These are phyloP conservation scores for Nipponia nippon DNA, from an alignment of 2,113 vertebrate genomes.

Conservation along the genomic window DNA sequence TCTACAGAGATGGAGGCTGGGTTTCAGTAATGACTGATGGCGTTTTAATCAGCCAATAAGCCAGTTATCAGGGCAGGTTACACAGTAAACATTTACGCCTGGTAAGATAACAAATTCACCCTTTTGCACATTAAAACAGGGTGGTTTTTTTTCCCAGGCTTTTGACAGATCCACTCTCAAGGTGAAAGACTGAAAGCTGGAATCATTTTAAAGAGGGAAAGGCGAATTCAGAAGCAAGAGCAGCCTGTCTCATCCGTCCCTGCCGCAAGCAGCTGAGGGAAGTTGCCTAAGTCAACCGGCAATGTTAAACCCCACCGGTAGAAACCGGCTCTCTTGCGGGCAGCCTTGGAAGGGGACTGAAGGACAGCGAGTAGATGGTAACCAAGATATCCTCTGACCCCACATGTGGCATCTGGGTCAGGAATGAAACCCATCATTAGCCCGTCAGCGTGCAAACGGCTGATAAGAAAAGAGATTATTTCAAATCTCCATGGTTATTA, in stretches of 20 bases:
- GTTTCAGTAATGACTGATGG: background rate
- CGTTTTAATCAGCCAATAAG: background rate
- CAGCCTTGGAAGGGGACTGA: background rate
- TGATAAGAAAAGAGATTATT: background rate
- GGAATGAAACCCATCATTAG: background rate
- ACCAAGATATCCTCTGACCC: background rate
- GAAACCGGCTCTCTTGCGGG: background rate
- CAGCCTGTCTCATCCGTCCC: fast-evolving
- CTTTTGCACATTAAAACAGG: background rate
- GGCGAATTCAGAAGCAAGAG: background rate
- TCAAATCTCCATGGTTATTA: background rate
- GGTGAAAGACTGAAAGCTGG: background rate
- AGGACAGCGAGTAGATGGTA: background rate
- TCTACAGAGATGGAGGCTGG: background rate
- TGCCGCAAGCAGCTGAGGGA: too few relatives aligned
- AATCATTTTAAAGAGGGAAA: background rate
- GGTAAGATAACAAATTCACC: background rate
- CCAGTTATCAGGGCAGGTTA: background rate
- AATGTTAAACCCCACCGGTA: background rate
- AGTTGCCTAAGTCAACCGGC: background rate
- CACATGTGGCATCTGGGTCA: background rate
- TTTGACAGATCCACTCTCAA: background rate
- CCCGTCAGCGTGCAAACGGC: background rate
- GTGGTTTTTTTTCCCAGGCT: background rate
- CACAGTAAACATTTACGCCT: background rate